These are phyloP conservation scores for Silurus aristotelis DNA, from an alignment of 2,797 vertebrate genomes.

Conservation along the genomic window DNA sequence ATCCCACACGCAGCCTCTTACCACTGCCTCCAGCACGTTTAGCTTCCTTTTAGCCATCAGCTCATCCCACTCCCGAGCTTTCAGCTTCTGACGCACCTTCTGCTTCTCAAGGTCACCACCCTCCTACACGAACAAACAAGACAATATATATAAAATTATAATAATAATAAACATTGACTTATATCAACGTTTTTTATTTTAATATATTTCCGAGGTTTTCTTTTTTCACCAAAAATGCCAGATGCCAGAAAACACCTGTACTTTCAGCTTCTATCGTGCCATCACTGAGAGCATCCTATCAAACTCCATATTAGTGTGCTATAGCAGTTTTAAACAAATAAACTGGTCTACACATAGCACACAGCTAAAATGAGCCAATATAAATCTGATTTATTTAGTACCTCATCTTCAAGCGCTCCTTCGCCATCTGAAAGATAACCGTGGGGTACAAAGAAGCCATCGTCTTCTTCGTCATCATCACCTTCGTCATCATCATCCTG, in stretches of 20 bases:
- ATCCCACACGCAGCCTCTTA: conserved; percentile 88
- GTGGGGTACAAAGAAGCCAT: conserved; percentile 97
- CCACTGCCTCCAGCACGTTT: conserved; percentile 84
- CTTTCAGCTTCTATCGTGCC: too few relatives aligned
- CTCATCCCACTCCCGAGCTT: conserved; percentile 97
- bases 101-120: conserved; percentile 88
- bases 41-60: conserved; percentile 90
- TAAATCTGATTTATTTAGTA: conserved; percentile 31
- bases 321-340: not conserved
- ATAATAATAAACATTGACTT: too few relatives aligned
- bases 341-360: not conserved
- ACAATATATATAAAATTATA: not conserved
- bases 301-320: too few relatives aligned
- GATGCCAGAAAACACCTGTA: not conserved
- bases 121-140: conserved; percentile 71
- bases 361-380: not conserved
- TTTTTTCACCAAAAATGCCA: not conserved
- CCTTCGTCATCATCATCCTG: conserved; percentile 89
- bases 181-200: too few relatives aligned
- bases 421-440: conserved; percentile 98
- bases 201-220: not conserved
- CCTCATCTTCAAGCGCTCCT: conserved; percentile 81
- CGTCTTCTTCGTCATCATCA: conserved; percentile 91
- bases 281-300: too few relatives aligned
- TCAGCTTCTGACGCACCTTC: conserved; percentile 88